Percentiles rank a stretch among this genome's conserved stretches.
phyloP scores from a whole-genome alignment of 2,888 invertebrate species.

The Bellardia bayeri region DNA sequence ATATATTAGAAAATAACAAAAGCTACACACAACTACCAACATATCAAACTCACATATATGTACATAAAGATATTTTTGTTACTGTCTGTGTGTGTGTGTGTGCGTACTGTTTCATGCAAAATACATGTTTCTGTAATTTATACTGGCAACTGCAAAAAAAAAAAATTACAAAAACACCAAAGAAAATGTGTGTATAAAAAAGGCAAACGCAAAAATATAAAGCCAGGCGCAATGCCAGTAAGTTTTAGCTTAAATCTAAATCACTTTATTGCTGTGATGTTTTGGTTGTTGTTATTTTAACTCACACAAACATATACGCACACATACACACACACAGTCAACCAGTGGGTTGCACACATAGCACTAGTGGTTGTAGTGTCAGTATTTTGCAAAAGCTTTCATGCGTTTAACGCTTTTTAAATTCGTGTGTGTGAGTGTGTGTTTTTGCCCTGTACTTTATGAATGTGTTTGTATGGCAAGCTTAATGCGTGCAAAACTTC shows the following conservation, averaged over 20 bases:
- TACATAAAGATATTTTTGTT: background rate
- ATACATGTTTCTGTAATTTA: slow-evolving; percentile 53
- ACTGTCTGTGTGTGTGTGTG: background rate
- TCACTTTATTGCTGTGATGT: slow-evolving; percentile 39
- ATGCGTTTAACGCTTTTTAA: slow-evolving; percentile 64
- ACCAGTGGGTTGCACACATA: background rate
- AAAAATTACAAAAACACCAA: no score
- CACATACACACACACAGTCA: background rate
- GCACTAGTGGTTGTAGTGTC: slow-evolving; percentile 31
- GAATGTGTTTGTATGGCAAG: slow-evolving; percentile 12
- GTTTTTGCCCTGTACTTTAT: background rate
- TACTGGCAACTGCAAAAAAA: slow-evolving; percentile 41
- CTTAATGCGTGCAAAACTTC: slow-evolving; percentile 22
- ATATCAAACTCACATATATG: background rate
- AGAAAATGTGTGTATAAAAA: slow-evolving; percentile 18
- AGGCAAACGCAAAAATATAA: slow-evolving; percentile 25
- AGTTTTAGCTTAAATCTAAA: slow-evolving; percentile 66
- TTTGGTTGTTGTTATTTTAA: slow-evolving; percentile 40
- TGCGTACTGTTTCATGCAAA: slow-evolving; percentile 47
- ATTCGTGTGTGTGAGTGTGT: slow-evolving; percentile 17
- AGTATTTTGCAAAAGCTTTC: slow-evolving; percentile 63
- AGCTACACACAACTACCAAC: slow-evolving; percentile 18
- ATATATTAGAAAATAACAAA: slow-evolving; percentile 71
- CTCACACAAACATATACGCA: background rate
- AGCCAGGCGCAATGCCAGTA: slow-evolving; percentile 51